Evolutionary conservation across 2,888 invertebrate genomes (phyloP), one percentile per base, ranked within the genome.

Genomic region (Linnaemya vulpina): DNA sequence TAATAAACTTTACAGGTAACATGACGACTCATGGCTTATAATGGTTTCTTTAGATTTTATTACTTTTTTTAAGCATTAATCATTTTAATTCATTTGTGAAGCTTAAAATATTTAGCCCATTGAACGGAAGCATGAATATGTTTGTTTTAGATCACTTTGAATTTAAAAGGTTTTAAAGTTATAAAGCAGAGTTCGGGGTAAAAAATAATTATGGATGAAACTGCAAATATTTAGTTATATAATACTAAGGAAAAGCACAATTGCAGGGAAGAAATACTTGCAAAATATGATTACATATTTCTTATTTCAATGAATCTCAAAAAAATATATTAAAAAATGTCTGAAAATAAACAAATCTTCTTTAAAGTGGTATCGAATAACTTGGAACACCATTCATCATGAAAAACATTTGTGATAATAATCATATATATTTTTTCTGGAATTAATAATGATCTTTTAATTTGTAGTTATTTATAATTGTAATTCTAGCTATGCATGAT

Each of bases 61-160:
- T n/a, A 63, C 30, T 25, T n/a, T 38, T 58, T 77, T 58, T 60
- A 55, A 46, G n/a, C n/a, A n/a, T n/a, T n/a, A n/a, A n/a, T n/a
- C n/a, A n/a, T n/a, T n/a, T 46, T 46, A 46, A n/a, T 5, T 5
- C 46, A 46, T 20, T 2, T 40, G 40, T 30, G 7, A 5, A 53
- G 15, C 17, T 73, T 11, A 13, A 20, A 60, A 13, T 49, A 68
- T 17, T 51, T 17, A 53, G 70, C 53, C 78, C 62, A 20, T 70
- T 78, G 78, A n/a, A 46, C 35, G 38, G 38, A 51, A 63, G 46
- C 7, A 43, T 20, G 30, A 63, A 13, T 22, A 9, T 30, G n/a
- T 51, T 67, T 11, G 22, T 13, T 49, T 67, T 49, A 67, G 67
- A 46, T 38, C 35, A 77, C 22, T 68, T 46, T 46, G 9, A 17